Conservation (phyloP, 2,888 invertebrate genomes). For the Serripes groenlandicus region DNA sequence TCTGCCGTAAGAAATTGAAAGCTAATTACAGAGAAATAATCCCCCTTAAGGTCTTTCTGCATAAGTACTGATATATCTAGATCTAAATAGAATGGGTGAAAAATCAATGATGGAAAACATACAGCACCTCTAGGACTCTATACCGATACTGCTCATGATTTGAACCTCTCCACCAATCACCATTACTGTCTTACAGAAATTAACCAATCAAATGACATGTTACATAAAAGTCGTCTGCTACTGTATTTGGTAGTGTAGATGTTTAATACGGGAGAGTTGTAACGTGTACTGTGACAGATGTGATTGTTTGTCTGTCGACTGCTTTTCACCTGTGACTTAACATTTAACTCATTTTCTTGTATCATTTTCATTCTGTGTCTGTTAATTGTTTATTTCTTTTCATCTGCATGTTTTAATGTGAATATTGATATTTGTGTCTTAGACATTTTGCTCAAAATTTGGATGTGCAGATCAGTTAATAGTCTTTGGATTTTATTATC, state of each 20-base stretch:
- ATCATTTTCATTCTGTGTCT: slow-evolving; percentile 1
- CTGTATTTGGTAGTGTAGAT: slow-evolving; percentile 35
- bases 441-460: slow-evolving; percentile 13
- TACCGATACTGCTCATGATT: neutral
- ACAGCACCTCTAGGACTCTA: neutral
- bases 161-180: slow-evolving; percentile 2
- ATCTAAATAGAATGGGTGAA: slow-evolving; percentile 12
- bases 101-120: slow-evolving; percentile 27
- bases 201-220: slow-evolving; percentile 57
- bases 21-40: neutral
- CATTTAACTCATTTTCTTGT: slow-evolving; percentile 11
- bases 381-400: neutral
- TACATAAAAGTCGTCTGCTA: slow-evolving; percentile 55
- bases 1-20: slow-evolving; percentile 4
- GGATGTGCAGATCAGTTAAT: slow-evolving; percentile 11
- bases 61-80: neutral
- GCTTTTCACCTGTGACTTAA: slow-evolving; percentile 19
- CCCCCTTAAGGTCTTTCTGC: neutral
- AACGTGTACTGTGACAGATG: slow-evolving; percentile 11
- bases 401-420: neutral
- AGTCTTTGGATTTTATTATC: neutral
- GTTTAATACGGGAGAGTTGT: slow-evolving; percentile 19
- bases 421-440: neutral
- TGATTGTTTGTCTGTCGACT: slow-evolving; percentile 9
- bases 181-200: slow-evolving; percentile 1